A percentile compares a stretch with the other conserved stretches of the same genome.
Evolutionary conservation across 2,888 invertebrate genomes (phyloP).

Genomic region (Phoenoteleia sp.): DNA sequence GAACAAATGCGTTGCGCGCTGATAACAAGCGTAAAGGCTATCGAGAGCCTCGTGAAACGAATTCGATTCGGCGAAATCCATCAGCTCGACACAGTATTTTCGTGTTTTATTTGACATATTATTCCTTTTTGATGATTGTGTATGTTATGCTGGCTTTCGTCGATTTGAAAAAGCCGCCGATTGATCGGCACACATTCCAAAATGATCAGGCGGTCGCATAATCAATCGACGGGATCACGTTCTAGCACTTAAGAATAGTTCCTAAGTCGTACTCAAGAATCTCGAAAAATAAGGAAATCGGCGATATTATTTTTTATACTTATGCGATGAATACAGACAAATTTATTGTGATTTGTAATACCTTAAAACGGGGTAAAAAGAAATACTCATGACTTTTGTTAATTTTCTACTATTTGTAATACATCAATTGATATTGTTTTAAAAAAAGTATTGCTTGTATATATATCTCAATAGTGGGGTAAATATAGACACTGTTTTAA

Average conservation of each 20-base stretch:
- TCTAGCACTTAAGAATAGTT: slow-evolving; percentile 83
- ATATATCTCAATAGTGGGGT: too few species aligned
- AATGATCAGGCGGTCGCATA: slow-evolving; percentile 61
- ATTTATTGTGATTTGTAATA: background rate
- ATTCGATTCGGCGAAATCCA: slow-evolving; percentile 48
- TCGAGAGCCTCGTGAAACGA: slow-evolving; percentile 16
- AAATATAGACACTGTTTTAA: too few species aligned
- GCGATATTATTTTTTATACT: background rate
- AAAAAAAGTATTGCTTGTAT: too few species aligned
- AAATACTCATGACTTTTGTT: too few species aligned
- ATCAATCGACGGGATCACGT: slow-evolving; percentile 72
- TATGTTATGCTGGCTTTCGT: slow-evolving; percentile 21
- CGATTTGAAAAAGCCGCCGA: slow-evolving; percentile 42
- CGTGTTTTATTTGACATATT: slow-evolving; percentile 38
- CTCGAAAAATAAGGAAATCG: slow-evolving; percentile 55
- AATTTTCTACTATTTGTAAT: too few species aligned
- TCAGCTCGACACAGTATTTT: slow-evolving; percentile 46
- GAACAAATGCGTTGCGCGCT: slow-evolving; percentile 2
- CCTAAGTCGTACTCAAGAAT: slow-evolving; percentile 80
- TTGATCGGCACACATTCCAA: slow-evolving; percentile 60
- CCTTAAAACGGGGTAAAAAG: too few species aligned
- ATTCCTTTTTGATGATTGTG: slow-evolving; percentile 23
- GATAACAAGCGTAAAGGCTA: slow-evolving; percentile 14
- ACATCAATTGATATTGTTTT: too few species aligned
- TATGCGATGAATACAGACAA: background rate